Evolutionary conservation across 53 echinoderm and acorn worm species (phyloP).

Genomic region (Actinopyga echinites): DNA sequence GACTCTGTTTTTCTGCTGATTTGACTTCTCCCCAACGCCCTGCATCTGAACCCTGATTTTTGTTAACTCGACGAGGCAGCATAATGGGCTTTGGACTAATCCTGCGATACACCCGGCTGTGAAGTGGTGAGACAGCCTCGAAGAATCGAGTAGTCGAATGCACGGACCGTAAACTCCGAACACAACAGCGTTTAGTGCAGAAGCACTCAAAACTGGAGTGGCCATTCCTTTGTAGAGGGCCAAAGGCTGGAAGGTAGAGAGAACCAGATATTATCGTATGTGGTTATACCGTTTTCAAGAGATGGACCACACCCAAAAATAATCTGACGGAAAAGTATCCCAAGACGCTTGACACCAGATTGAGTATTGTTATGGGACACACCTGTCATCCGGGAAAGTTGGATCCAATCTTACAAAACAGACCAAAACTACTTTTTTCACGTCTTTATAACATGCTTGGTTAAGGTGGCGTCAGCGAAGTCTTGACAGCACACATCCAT

Average conservation of each 20-base stretch:
- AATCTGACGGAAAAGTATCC: too few relatives aligned
- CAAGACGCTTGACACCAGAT: too few relatives aligned
- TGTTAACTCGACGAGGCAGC: conserved; percentile 70
- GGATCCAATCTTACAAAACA: too few relatives aligned
- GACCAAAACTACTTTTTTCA: too few relatives aligned
- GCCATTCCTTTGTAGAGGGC: conserved; percentile 81
- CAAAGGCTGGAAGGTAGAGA: conserved; percentile 40
- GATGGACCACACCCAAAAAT: too few relatives aligned
- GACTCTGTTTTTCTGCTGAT: conserved; percentile 12
- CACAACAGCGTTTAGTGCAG: conserved; percentile 69
- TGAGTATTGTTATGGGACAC: too few relatives aligned
- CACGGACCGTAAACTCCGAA: conserved; percentile 82
- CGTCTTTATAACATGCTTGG: too few relatives aligned
- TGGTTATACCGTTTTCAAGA: too few relatives aligned
- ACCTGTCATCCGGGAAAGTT: too few relatives aligned
- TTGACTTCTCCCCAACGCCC: conserved; percentile 58
- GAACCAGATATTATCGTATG: too few relatives aligned
- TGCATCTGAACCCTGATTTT: conserved; percentile 81
- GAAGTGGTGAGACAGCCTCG: conserved; percentile 57
- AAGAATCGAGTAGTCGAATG: conserved; percentile 60
- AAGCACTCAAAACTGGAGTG: conserved; percentile 64
- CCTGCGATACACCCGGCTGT: conserved; percentile 66
- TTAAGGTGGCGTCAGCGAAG: too few relatives aligned
- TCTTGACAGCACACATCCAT: too few relatives aligned
- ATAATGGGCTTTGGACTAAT: conserved; percentile 60